These are phyloP conservation scores for Hemicrepidius hirtus DNA, from an alignment of 2,888 invertebrate species.

Conservation along the genomic window DNA sequence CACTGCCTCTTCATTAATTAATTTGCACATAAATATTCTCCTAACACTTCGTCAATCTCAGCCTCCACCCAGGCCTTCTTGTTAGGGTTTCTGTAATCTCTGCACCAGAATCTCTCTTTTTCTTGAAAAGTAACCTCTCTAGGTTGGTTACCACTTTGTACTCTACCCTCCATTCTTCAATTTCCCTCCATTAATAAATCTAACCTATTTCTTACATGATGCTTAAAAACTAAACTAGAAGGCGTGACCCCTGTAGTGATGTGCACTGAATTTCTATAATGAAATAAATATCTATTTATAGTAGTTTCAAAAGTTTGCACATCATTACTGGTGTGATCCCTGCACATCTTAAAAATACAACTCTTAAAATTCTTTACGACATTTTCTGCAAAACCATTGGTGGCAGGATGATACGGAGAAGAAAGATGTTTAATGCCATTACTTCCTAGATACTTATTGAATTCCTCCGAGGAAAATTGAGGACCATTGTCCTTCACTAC, in stretches of 20 bases:
- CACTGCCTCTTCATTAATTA: background rate
- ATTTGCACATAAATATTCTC: background rate
- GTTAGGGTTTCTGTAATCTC: slow-evolving; percentile 21
- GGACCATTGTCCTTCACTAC: slow-evolving; percentile 20
- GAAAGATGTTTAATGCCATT: slow-evolving; percentile 15
- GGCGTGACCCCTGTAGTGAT: slow-evolving; percentile 25
- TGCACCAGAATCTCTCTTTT: background rate
- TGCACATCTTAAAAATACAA: slow-evolving; percentile 12
- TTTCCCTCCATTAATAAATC: slow-evolving; percentile 15
- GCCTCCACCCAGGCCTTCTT: slow-evolving; percentile 11
- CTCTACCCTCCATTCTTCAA: background rate
- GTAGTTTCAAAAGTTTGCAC: no score
- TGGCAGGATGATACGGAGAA: slow-evolving; percentile 7
- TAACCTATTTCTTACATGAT: slow-evolving; percentile 1
- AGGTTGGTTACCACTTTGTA: background rate
- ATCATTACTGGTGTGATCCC: slow-evolving; percentile 1
- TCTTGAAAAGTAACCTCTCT: background rate
- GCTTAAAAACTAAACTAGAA: slow-evolving; percentile 7
- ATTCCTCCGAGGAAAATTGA: slow-evolving; percentile 10
- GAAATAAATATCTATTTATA: background rate
- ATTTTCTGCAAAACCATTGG: slow-evolving; percentile 21
- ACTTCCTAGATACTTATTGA: background rate
- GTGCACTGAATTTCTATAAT: slow-evolving; percentile 17
- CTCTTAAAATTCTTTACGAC: slow-evolving; percentile 15
- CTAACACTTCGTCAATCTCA: slow-evolving; percentile 18